phyloP scores from a whole-genome alignment of 2,113 vertebrate genomes.

The Peromyscus leucopus region DNA sequence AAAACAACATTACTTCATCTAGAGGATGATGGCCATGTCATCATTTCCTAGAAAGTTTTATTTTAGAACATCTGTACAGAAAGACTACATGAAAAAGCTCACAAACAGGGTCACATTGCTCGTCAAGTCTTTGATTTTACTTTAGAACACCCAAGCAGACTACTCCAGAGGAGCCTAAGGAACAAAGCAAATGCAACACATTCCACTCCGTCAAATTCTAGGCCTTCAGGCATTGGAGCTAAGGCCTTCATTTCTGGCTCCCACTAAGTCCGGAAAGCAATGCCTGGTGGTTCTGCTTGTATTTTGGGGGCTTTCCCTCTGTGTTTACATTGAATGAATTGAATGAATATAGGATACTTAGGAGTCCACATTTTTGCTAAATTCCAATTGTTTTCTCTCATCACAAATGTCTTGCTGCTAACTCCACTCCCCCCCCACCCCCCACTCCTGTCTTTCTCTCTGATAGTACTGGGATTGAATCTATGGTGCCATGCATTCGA shows the following conservation, averaged over 20 bases:
- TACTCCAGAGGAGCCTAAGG: neutral
- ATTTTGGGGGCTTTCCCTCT: neutral
- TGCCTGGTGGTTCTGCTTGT: neutral
- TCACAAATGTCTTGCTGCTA: neutral
- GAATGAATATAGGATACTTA: neutral
- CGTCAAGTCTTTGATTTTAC: neutral
- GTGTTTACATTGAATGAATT: neutral
- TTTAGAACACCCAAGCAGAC: neutral
- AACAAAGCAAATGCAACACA: neutral
- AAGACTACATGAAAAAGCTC: neutral
- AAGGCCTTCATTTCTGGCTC: neutral
- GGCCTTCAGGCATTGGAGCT: neutral
- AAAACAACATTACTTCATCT: neutral
- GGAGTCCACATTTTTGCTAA: neutral
- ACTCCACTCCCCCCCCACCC: fast-evolving
- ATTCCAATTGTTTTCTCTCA: neutral
- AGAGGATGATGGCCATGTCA: neutral
- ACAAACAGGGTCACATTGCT: neutral
- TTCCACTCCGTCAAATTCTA: neutral
- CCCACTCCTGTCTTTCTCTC: neutral
- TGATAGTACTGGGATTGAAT: neutral
- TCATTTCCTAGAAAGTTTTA: conserved; percentile 31
- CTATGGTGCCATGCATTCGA: too few species aligned
- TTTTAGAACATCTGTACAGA: neutral
- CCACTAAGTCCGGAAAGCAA: neutral